These are phyloP conservation scores for Hesperophylax magnus DNA, from an alignment of 1,140 invertebrate genomes.

Conservation along the genomic window DNA sequence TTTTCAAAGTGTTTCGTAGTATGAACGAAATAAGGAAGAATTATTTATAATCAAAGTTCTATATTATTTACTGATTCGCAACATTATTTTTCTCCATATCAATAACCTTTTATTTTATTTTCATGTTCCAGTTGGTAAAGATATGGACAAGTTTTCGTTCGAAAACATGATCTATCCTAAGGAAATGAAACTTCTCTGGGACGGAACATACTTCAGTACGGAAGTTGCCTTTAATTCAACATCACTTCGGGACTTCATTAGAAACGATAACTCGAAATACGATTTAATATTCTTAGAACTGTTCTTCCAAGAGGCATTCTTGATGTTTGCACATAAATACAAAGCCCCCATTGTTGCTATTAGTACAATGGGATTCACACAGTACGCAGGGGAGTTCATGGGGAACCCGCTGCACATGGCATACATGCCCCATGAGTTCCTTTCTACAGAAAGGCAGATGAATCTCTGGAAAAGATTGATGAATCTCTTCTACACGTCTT, in stretches of 20 bases:
- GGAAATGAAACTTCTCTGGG: conserved; percentile 50
- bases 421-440: conserved; percentile 54
- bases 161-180: conserved; percentile 50
- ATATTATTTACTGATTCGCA: too few relatives aligned
- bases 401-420: conserved; percentile 64
- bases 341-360: conserved; percentile 64
- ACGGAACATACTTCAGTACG: conserved; percentile 47
- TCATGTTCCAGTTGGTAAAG: conserved; percentile 46
- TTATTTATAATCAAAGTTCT: too few relatives aligned
- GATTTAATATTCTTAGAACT: conserved; percentile 65
- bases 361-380: conserved; percentile 61
- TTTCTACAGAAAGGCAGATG: conserved; percentile 41
- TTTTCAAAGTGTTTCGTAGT: too few relatives aligned
- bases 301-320: conserved; percentile 65
- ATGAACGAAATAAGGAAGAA: too few relatives aligned
- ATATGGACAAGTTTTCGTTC: conserved; percentile 50
- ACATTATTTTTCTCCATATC: too few relatives aligned
- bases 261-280: conserved; percentile 60
- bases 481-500: conserved; percentile 48
- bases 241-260: conserved; percentile 60
- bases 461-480: conserved; percentile 47
- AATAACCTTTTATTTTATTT: not conserved
- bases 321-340: conserved; percentile 66
- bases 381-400: conserved; percentile 64
- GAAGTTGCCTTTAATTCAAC: conserved; percentile 56